Evolutionary conservation across 2,113 vertebrate genomes (phyloP).

Genomic region (Sorex araneus): DNA sequence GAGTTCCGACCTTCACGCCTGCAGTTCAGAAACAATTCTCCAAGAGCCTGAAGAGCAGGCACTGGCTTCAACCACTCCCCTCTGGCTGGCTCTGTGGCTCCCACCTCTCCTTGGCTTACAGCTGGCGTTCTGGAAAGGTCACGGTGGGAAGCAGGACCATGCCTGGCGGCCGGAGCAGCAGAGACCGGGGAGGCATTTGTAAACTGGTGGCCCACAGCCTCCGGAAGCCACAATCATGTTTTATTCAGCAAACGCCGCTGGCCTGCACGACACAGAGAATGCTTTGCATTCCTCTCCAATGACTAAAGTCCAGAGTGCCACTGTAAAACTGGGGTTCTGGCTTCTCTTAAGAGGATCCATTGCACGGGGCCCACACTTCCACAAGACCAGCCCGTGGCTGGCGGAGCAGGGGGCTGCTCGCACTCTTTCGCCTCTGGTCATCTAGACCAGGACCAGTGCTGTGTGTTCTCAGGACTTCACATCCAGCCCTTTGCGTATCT

Average conservation of each 20-base stretch:
- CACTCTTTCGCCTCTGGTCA: not conserved
- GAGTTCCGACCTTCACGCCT: not conserved
- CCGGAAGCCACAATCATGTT: not conserved
- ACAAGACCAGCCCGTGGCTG: not conserved
- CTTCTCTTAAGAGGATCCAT: not conserved
- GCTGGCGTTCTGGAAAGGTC: not conserved
- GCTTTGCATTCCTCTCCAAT: not conserved
- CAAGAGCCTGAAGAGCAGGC: too few species aligned
- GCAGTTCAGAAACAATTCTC: not conserved
- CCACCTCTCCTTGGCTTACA: not conserved
- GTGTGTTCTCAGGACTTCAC: rapidly evolving
- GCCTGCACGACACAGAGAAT: not conserved
- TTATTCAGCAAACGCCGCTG: not conserved
- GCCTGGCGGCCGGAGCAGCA: not conserved
- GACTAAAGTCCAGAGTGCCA: not conserved
- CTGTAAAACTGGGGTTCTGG: not conserved
- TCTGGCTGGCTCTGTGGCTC: too few species aligned
- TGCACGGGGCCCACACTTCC: not conserved
- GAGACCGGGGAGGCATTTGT: not conserved
- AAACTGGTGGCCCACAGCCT: not conserved
- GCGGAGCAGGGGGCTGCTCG: too few species aligned
- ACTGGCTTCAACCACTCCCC: too few species aligned
- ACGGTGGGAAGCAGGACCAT: not conserved
- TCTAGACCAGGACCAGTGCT: not conserved
- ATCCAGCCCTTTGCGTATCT: not conserved